phyloP scores from a whole-genome alignment of 2,113 vertebrate genomes.

The Actinemys pallida region DNA sequence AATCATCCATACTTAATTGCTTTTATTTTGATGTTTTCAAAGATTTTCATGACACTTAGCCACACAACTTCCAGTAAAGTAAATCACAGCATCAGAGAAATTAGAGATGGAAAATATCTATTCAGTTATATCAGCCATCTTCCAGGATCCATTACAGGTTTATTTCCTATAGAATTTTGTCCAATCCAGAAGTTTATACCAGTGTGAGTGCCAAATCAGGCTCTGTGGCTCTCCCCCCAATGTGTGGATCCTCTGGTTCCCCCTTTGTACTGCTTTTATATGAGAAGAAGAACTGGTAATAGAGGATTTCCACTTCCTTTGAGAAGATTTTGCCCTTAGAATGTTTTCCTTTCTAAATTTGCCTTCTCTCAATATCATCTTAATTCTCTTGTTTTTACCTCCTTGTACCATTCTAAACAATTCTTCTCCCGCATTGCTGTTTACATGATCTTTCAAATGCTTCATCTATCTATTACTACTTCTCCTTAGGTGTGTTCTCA shows the following conservation, averaged over 20 bases:
- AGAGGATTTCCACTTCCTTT: background rate
- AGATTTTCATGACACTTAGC: background rate
- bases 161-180: background rate
- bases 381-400: background rate
- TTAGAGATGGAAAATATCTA: background rate
- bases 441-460: background rate
- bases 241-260: background rate
- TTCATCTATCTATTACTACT: background rate
- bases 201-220: background rate
- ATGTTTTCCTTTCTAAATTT: background rate
- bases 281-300: background rate
- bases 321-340: background rate
- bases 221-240: background rate
- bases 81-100: background rate
- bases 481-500: background rate
- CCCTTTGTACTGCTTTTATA: background rate
- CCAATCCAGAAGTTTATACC: background rate
- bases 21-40: background rate
- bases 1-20: background rate
- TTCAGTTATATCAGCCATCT: background rate
- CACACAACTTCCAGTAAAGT: background rate
- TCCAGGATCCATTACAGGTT: background rate
- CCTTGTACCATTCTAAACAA: background rate
- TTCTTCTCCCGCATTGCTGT: background rate
- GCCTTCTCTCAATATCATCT: background rate